These are phyloP conservation scores for Misgurnus mizolepis DNA, from an alignment of 2,113 vertebrate species.

Conservation along the genomic window DNA sequence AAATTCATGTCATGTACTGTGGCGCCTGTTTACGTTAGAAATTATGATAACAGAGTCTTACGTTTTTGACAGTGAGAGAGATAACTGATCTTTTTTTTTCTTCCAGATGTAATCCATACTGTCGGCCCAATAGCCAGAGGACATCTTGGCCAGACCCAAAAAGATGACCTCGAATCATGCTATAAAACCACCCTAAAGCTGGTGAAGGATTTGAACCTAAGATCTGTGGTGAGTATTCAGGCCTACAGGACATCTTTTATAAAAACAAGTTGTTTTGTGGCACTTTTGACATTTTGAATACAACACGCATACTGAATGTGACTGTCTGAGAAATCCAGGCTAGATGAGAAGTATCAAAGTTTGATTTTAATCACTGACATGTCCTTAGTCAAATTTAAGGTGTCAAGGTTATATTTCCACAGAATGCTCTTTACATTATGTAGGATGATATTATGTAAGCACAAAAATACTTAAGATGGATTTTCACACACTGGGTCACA, in stretches of 20 bases:
- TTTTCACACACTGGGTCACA: too few species aligned
- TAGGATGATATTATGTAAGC: too few species aligned
- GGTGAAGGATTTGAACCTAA: slow-evolving; percentile 86
- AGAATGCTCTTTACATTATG: too few species aligned
- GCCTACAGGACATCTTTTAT: background rate
- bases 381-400: too few species aligned
- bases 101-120: slow-evolving; percentile 95
- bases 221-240: slow-evolving; percentile 87
- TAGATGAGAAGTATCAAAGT: too few species aligned
- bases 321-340: too few species aligned
- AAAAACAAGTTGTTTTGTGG: background rate
- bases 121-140: slow-evolving; percentile 95
- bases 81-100: slow-evolving; percentile 37
- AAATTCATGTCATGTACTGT: background rate
- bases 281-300: background rate
- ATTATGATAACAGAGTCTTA: background rate
- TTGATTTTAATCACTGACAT: too few species aligned
- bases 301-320: background rate
- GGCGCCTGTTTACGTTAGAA: background rate
- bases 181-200: slow-evolving; percentile 91
- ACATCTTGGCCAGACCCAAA: slow-evolving; percentile 83
- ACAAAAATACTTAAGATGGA: too few species aligned
- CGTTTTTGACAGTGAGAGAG: background rate
- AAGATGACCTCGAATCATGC: slow-evolving; percentile 88
- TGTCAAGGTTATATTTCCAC: too few species aligned